Percentiles rank a stretch among this genome's conserved stretches.
These are phyloP conservation scores for Chironex yamaguchii DNA, from an alignment of 30 jellyfish, hydroid and myxozoan species.

Conservation along the genomic window DNA sequence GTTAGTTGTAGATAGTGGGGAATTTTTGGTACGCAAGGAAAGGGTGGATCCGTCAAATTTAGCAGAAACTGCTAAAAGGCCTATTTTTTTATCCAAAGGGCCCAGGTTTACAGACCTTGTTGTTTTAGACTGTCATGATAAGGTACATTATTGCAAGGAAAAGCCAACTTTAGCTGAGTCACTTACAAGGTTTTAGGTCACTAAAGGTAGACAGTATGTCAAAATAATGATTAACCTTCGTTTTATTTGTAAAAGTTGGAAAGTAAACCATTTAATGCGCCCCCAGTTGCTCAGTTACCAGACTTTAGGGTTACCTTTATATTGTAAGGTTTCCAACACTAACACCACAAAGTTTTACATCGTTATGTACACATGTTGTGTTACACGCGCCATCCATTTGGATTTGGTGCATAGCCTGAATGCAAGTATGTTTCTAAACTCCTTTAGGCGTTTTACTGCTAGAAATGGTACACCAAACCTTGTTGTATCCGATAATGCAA, in stretches of 20 bases:
- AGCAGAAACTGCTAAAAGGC: background rate
- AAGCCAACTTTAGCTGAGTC: constrained; percentile 10
- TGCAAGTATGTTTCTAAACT: no score
- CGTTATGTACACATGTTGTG: background rate
- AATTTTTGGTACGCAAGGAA: background rate
- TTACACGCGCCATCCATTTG: background rate
- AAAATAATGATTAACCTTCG: background rate
- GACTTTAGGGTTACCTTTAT: constrained; percentile 29
- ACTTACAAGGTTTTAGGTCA: constrained; percentile 34
- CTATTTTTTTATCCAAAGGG: background rate
- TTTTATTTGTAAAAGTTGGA: constrained; percentile 2
- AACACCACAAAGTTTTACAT: background rate
- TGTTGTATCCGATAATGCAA: background rate
- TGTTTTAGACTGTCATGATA: background rate
- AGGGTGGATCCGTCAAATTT: background rate
- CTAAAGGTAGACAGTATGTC: constrained; percentile 53
- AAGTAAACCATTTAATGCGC: constrained; percentile 27
- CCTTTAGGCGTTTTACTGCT: background rate
- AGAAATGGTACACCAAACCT: background rate
- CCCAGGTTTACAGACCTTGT: background rate
- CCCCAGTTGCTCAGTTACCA: constrained; percentile 29
- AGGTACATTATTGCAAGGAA: constrained; percentile 20
- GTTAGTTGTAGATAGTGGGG: background rate
- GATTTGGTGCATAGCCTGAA: background rate
- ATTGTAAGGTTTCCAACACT: background rate